A percentile compares a stretch with the other conserved stretches of the same genome.
phyloP scores from a whole-genome alignment of 2,113 vertebrate genomes.

The Lophotis ruficrista region DNA sequence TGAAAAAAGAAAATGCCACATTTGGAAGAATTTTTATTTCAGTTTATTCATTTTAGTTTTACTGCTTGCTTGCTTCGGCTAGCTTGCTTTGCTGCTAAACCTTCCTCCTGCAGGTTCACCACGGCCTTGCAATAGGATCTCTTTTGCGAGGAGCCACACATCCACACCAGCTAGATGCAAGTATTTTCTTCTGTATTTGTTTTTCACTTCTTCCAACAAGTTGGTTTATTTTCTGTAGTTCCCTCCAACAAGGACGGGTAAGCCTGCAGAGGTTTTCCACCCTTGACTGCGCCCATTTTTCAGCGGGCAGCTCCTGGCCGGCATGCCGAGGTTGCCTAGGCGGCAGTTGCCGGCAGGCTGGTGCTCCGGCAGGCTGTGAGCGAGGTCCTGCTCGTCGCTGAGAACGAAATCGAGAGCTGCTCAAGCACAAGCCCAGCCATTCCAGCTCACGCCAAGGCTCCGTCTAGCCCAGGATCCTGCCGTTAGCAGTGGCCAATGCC shows the following conservation, averaged over 20 bases:
- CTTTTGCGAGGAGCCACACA: not conserved
- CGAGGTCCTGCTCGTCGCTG: too few species aligned
- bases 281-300: not conserved
- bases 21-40: not conserved
- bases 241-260: not conserved
- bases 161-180: not conserved
- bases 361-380: too few species aligned
- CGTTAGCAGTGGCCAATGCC: too few species aligned
- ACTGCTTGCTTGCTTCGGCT: not conserved
- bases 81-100: not conserved
- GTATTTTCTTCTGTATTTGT: not conserved
- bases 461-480: too few species aligned
- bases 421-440: too few species aligned
- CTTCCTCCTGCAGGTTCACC: not conserved
- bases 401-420: too few species aligned
- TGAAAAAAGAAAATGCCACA: not conserved
- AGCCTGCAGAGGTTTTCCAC: not conserved
- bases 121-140: too few species aligned
- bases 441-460: too few species aligned
- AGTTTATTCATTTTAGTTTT: not conserved
- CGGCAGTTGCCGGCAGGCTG: too few species aligned
- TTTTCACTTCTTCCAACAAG: not conserved
- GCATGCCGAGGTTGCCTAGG: too few species aligned
- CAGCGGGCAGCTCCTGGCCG: too few species aligned
- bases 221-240: not conserved